Evolutionary conservation across 1,140 invertebrate species (phyloP).

Genomic region (Globodera ellingtonae): DNA sequence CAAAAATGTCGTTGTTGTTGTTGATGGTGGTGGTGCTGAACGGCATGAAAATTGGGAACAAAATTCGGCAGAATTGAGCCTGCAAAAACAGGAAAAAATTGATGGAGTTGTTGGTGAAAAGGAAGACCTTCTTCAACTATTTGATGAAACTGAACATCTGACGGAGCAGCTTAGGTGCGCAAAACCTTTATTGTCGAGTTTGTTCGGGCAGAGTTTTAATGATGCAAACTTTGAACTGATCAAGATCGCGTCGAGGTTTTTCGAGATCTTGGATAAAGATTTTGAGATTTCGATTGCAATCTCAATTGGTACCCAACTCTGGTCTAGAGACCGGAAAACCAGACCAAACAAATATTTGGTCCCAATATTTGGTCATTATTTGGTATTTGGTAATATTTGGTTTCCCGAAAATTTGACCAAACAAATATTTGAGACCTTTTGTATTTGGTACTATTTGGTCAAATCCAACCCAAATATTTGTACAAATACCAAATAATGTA

Average conservation of each 20-base stretch:
- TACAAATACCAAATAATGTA: too few relatives aligned
- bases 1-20: background rate
- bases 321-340: too few relatives aligned
- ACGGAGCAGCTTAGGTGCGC: conserved; percentile 8
- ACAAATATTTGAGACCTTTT: too few relatives aligned
- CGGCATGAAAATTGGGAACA: background rate
- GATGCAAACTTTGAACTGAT: too few relatives aligned
- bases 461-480: too few relatives aligned
- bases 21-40: background rate
- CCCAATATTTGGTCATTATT: too few relatives aligned
- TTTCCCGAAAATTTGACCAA: too few relatives aligned
- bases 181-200: background rate
- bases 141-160: conserved; percentile 16
- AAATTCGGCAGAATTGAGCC: background rate
- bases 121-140: background rate
- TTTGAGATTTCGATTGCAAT: background rate
- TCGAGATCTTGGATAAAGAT: background rate
- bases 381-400: too few relatives aligned
- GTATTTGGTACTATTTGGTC: too few relatives aligned
- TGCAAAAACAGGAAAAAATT: background rate
- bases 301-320: too few relatives aligned
- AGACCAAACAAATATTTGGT: too few relatives aligned
- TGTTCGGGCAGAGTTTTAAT: background rate
- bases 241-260: too few relatives aligned
- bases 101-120: background rate